A percentile compares a stretch with the other conserved stretches of the same genome.
phyloP scores from a whole-genome alignment of 2,113 vertebrate species.

The Macrotis lagotis region DNA sequence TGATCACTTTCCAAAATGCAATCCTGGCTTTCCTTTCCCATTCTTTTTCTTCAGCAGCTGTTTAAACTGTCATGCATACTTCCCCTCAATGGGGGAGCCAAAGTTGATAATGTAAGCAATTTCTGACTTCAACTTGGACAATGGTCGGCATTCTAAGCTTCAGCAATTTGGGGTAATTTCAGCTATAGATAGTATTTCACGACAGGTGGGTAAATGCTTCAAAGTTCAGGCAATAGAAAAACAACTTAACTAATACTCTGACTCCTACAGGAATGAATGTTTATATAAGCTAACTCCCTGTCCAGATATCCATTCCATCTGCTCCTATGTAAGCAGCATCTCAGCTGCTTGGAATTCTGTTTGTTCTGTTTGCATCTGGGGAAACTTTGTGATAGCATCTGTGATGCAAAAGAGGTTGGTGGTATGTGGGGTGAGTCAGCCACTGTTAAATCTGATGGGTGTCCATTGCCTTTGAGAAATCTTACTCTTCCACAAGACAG shows the following conservation, averaged over 20 bases:
- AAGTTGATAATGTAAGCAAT: background rate
- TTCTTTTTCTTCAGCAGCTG: background rate
- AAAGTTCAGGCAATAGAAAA: background rate
- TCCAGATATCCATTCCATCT: constrained; percentile 4
- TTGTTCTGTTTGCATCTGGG: constrained; percentile 48
- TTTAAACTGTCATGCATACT: accelerated
- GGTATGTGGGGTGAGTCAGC: background rate
- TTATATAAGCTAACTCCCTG: background rate
- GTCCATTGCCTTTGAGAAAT: background rate
- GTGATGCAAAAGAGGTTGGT: background rate
- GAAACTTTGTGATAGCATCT: constrained; percentile 33
- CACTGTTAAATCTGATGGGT: background rate
- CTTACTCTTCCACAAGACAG: background rate
- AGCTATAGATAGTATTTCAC: background rate
- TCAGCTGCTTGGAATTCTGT: constrained; percentile 26
- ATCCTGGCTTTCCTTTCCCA: background rate
- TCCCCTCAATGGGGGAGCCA: background rate
- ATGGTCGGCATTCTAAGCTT: background rate
- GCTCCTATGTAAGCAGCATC: background rate
- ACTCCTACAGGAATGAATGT: constrained; percentile 16
- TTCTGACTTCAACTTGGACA: constrained; percentile 36
- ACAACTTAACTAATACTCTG: background rate
- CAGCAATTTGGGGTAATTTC: constrained; percentile 22
- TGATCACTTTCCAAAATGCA: background rate
- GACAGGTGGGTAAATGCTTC: background rate